Base-by-base conservation (phyloP, 1,140 invertebrate genomes). In the Ridgeia piscesae region DNA sequence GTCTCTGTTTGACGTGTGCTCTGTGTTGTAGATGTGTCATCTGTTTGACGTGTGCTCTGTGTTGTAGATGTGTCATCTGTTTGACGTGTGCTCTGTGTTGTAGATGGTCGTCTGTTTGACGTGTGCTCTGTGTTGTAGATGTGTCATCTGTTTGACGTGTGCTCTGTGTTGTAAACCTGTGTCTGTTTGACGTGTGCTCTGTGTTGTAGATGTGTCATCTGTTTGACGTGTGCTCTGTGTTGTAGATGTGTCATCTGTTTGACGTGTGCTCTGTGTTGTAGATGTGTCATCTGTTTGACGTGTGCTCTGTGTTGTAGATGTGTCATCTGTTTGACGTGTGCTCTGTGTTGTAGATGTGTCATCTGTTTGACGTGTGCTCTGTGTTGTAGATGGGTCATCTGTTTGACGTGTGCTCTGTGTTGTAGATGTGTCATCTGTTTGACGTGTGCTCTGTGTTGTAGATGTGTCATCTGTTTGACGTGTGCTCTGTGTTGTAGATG, bases 271-370 rank as follows among this genome's bases (percentile, higher is more conserved):
- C 94, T 93, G 92, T 93, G 93, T n/a, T n/a, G n/a, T n/a, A n/a
- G n/a, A n/a, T n/a, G n/a, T n/a, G n/a, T n/a, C 91, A 33, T 6
- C 91, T 91, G 58, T 77, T 77, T 77, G 58, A 77, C 58, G 17
- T 77, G 58, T 90, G 14, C 77, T 92, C 94, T 93, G 92, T 93
- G 93, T n/a, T n/a, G n/a, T n/a, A n/a, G n/a, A n/a, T n/a, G n/a
- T n/a, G n/a, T n/a, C 91, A 33, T 6, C 91, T 91, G 58, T 77
- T 77, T 77, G 58, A 77, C 58, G 17, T 77, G 58, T 90, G 14
- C 77, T 92, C 94, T 93, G 92, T 93, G 93, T n/a, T n/a, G n/a
- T n/a, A n/a, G n/a, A n/a, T n/a, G n/a, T n/a, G n/a, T n/a, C 91
- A 33, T 6, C 91, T 91, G 58, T 77, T 77, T 77, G 58, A 77